Evolutionary conservation across 2,113 vertebrate species (phyloP), one percentile per base, ranked within the genome.

Genomic region (Acanthisitta chloris): DNA sequence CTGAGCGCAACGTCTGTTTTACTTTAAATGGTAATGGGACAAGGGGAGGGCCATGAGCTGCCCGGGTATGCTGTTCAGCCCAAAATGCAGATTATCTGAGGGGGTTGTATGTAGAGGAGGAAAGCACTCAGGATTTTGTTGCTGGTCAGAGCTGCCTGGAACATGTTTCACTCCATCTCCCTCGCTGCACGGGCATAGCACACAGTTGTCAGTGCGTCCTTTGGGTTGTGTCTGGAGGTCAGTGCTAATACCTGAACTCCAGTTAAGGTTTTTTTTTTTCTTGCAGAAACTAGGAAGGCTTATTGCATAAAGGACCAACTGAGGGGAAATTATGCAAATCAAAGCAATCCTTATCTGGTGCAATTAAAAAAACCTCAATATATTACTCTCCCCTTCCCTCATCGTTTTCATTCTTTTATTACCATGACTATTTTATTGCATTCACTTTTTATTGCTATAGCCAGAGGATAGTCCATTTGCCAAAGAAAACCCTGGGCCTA

Each of bases 11-110:
- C 1, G 23, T 74, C 64, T 92, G 72, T 88, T 95, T 97, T 94
- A 92, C 92, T 96, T 96, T 96, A 97, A 95, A 97, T 96, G 95
- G 94, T 90, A 88, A 88, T 4, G 2, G 94, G 72, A 10, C 6
- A 16, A 81, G 42, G 84, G 65, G 73, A 96, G 70, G 36, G 74
- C 71, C 0, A 0, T 46, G 48, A 89, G 73, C 88, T 91, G 81
- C 52, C 29, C 0, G 55, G 12, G 12, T 76, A 4, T 72, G 57
- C 31, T 12, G 34, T 46, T 81, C 52, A 85, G 79, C n/a, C 59
- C 58, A 65, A 91, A 95, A 91, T 92, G 58, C 46, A 81, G 80
- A 78, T 95, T 90, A 73, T 93, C 80, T 69, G 43, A 29, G 38
- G 19, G 42, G 8, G 23, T 20, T 20, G 61, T 74, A 62, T 2